Percentiles rank a stretch among this genome's conserved stretches.
Conservation (phyloP, 2,888 invertebrate genomes). For the Chloroclysta siterata region DNA sequence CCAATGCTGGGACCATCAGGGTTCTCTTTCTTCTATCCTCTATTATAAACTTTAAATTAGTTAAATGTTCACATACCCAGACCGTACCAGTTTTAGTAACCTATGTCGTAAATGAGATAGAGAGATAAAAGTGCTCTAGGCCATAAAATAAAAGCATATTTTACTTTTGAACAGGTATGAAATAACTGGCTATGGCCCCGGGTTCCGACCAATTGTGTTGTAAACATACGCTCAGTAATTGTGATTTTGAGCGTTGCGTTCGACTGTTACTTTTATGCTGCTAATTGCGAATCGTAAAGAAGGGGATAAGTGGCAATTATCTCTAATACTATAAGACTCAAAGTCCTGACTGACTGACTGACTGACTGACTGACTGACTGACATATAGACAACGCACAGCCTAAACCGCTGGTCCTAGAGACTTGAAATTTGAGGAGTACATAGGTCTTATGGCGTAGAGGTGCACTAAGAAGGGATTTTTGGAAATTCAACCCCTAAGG, state of each 20-base stretch:
- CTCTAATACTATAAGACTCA: too few species aligned
- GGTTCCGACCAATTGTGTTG: slow-evolving; percentile 24
- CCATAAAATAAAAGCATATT: slow-evolving; percentile 27
- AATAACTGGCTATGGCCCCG: slow-evolving; percentile 24
- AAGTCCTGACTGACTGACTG: too few species aligned
- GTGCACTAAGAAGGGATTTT: too few species aligned
- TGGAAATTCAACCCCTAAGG: too few species aligned
- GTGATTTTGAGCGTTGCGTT: slow-evolving; percentile 13
- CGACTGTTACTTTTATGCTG: slow-evolving; percentile 14
- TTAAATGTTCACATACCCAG: background rate
- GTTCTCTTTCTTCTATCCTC: too few species aligned
- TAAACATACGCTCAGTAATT: slow-evolving; percentile 25
- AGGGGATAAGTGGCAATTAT: background rate
- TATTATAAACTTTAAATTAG: background rate
- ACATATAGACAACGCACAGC: too few species aligned
- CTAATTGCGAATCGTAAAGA: slow-evolving; percentile 16
- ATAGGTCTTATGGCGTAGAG: too few species aligned
- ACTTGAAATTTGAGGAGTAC: too few species aligned
- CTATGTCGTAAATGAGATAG: slow-evolving; percentile 18
- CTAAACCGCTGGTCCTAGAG: too few species aligned
- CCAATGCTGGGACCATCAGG: too few species aligned
- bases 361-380: too few species aligned
- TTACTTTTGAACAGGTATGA: slow-evolving; percentile 24
- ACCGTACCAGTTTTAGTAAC: background rate
- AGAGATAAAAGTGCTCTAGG: slow-evolving; percentile 14